Evolutionary conservation across 2,797 vertebrate genomes (phyloP), one percentile per base, ranked within the genome.

Genomic region (Melanitta fusca): DNA sequence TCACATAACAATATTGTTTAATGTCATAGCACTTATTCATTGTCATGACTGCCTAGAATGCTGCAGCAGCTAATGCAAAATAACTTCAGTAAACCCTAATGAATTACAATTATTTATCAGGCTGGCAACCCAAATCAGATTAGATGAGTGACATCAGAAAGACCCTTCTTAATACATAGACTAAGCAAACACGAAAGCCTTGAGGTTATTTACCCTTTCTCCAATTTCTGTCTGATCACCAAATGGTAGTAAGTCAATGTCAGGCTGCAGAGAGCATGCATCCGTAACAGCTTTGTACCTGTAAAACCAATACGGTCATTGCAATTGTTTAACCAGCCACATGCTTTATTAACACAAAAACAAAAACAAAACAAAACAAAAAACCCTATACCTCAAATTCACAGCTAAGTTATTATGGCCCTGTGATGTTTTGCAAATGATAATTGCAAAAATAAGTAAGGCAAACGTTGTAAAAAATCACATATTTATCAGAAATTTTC

Each of bases 171-270:
- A 61, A 66, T 28, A 83, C 9, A 45, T 17, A 91, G 13, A 13
- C 11, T 60, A 92, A 89, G 72, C 18, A 90, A 68, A 62, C 28
- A 61, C 38, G 64, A 77, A 84, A 43, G 10, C 27, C 61, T 68
- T 74, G 12, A 25, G 32, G 6, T 51, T 84, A 80, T 94, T 95
- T 95, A 99, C 99, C 98, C 99, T 97, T 96, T 99, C 99, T 98
- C 99, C 99, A n/a, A 99, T 99, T 98, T 99, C 99, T 19, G 99
- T 99, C 96, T 99, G 99, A 97, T 99, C 99, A 94, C 99, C 99
- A 83, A 99, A 99, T 0, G 99, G 99, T 92, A 99, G 96, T 82
- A 99, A 98, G 93, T 99, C 99, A 34, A 99, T 99, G 95, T 99
- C 99, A 21, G 99, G 99, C 96, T 99, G 99, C 94, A 99, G 98